phyloP scores from a whole-genome alignment of 2,797 vertebrate genomes.

The Pangasius djambal region DNA sequence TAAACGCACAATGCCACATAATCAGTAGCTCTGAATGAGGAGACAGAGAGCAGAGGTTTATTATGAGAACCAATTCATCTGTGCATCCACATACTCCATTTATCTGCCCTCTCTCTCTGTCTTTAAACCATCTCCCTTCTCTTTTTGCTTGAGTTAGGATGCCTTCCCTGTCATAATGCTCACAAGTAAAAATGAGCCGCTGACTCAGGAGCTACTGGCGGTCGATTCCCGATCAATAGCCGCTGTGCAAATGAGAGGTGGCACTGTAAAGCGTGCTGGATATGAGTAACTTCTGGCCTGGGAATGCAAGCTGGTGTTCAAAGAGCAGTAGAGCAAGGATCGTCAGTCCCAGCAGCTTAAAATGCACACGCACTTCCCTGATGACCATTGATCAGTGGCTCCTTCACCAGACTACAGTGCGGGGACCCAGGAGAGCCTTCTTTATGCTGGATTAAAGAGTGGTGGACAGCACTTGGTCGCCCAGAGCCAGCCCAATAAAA shows the following conservation, averaged over 20 bases:
- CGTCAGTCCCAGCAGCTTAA: conserved; percentile 62
- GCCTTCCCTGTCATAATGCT: conserved; percentile 47
- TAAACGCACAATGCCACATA: conserved; percentile 66
- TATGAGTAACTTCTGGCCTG: conserved; percentile 52
- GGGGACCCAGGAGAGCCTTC: conserved; percentile 71
- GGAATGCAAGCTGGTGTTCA: conserved; percentile 49
- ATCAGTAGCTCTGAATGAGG: conserved; percentile 52
- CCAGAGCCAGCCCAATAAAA: conserved; percentile 70
- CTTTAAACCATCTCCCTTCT: conserved; percentile 32
- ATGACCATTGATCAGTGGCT: conserved; percentile 59
- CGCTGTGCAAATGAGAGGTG: conserved; percentile 43
- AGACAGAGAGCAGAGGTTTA: conserved; percentile 43
- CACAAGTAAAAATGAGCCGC: conserved; percentile 51
- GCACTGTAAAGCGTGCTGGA: conserved; percentile 32
- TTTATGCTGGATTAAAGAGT: conserved; percentile 73
- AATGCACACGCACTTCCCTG: conserved; percentile 63
- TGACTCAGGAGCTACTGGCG: conserved; percentile 50
- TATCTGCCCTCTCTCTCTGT: conserved; percentile 25
- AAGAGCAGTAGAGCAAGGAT: conserved; percentile 48
- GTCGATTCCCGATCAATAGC: conserved; percentile 48
- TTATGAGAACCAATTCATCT: conserved; percentile 44
- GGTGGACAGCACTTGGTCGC: conserved; percentile 57
- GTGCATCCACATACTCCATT: conserved; percentile 42
- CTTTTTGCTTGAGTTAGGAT: conserved; percentile 36
- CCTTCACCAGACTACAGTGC: conserved; percentile 30